Conservation (phyloP, 2,113 vertebrate genomes). For the Malaclemys terrapin region DNA sequence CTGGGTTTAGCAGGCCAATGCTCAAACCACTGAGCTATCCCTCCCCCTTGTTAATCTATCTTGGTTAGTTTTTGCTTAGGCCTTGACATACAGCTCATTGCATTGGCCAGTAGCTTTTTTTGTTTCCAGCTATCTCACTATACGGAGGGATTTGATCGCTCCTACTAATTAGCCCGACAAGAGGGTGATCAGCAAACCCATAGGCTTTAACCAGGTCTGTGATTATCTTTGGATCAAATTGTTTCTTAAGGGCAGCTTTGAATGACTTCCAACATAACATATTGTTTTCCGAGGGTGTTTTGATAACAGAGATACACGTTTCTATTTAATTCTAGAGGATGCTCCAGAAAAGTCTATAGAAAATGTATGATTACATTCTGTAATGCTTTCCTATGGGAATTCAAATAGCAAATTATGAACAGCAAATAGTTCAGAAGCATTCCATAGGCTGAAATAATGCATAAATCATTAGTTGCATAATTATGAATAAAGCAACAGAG, state of each 20-base stretch:
- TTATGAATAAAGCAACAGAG: background rate
- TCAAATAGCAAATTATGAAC: background rate
- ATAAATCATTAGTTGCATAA: constrained; percentile 4
- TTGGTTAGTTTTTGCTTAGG: background rate
- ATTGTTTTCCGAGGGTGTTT: background rate
- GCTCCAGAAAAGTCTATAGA: background rate
- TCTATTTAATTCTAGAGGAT: background rate
- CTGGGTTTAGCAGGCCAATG: no score
- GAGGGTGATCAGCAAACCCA: background rate
- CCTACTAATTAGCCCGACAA: background rate
- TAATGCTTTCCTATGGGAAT: background rate
- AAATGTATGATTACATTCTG: background rate
- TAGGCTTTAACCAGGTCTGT: background rate
- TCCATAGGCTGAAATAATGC: background rate
- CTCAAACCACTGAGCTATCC: no score
- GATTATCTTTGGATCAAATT: background rate
- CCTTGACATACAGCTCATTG: background rate
- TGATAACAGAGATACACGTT: background rate
- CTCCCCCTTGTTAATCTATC: background rate
- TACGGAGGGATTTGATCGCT: background rate
- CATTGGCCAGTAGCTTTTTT: background rate
- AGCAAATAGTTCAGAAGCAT: background rate
- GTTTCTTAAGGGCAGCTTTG: background rate
- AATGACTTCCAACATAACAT: background rate
- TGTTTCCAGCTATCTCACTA: background rate